Base-by-base conservation (phyloP, 2,888 invertebrate species). In the Bugulina stolonifera region DNA sequence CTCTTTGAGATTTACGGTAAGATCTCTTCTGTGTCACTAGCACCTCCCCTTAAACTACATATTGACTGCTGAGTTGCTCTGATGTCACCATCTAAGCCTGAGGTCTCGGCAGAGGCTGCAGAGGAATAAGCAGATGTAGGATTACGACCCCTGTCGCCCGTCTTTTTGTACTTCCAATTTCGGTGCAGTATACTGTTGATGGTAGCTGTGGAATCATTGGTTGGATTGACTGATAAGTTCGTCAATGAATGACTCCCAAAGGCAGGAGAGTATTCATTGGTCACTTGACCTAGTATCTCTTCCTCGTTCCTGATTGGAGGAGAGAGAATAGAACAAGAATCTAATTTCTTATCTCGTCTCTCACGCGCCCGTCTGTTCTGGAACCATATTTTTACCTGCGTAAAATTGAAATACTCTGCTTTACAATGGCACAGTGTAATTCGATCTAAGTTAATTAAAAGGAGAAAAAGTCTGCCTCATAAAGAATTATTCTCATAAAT, bases 301-400 rank as follows among this genome's bases (percentile, higher is more conserved):
- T 18, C 18, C 10, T 43, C 43, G 5, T 43, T 43, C 18, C 18
- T 5, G 18, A 43, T 5, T 5, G 5, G 43, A 10, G 43, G 18
- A 18, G 43, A 18, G 5, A 43, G 43, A 43, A 43, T 43, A 18
- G 43, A 43, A 18, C 43, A 43, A 10, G 43, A 43, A 43, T 43
- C 43, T n/a, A 77, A 74, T 35, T 81, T 80, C 22, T 79, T 73
- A 72, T 83, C 81, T 32, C 83, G 74, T 71, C 83, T 75, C 73
- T 83, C 82, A 1, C 83, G 75, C 1, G 83, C 83, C 35, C 83
- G 75, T 57, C 83, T 76, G 75, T 83, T 83, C 73, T 83, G 83
- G 75, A 83, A 83, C 83, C 83, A 83, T 70, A 83, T 83, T 75
- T 83, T 83, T n/a, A 83, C 83, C 82, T 82, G n/a, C n/a, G n/a